These are phyloP conservation scores for Apeira syringaria DNA, from an alignment of 2,888 invertebrate genomes.

Conservation along the genomic window DNA sequence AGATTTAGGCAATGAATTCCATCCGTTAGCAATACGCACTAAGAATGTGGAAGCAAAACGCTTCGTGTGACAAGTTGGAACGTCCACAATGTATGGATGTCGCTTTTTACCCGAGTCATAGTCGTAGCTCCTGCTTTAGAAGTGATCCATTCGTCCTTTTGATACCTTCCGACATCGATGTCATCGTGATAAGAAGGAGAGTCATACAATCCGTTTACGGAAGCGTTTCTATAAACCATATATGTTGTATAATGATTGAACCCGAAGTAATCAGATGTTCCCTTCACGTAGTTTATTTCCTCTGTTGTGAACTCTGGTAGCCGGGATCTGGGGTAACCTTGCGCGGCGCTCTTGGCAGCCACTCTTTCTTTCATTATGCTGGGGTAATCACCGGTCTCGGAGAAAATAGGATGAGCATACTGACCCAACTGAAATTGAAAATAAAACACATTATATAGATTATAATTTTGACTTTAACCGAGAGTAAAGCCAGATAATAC, in stretches of 20 bases:
- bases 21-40: no score
- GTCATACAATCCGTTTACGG: slow-evolving; percentile 26
- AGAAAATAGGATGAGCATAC: slow-evolving; percentile 71
- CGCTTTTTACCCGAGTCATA: slow-evolving; percentile 27
- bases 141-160: slow-evolving; percentile 26
- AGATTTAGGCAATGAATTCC: no score
- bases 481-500: no score
- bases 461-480: no score
- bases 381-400: slow-evolving; percentile 73
- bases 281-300: slow-evolving; percentile 47
- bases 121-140: slow-evolving; percentile 18
- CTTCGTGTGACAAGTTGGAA: no score
- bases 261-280: slow-evolving; percentile 63
- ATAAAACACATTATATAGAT: no score
- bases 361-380: slow-evolving; percentile 61
- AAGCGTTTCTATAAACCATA: slow-evolving; percentile 42
- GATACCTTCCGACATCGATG: slow-evolving; percentile 10
- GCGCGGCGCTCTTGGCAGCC: slow-evolving; percentile 50
- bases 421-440: slow-evolving; percentile 56
- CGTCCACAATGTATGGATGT: no score
- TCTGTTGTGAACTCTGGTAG: slow-evolving; percentile 47
- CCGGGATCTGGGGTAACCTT: slow-evolving; percentile 47
- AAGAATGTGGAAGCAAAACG: no score
- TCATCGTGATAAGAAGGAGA: slow-evolving; percentile 39
- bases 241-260: slow-evolving; percentile 86